Conservation (phyloP, 2,113 vertebrate genomes). For the Heterochromis multidens region DNA sequence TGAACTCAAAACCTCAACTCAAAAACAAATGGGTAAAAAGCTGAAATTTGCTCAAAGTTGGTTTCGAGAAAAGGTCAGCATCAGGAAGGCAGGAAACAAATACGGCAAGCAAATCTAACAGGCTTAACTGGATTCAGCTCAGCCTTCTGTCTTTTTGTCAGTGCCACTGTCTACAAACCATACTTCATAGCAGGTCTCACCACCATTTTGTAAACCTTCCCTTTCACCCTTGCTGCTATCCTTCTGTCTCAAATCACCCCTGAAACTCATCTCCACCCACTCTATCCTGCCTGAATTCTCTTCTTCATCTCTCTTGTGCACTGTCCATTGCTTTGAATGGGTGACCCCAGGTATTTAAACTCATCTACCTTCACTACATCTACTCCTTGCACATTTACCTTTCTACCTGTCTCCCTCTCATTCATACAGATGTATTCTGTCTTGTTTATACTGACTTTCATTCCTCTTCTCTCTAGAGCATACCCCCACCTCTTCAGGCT, state of each 20-base stretch:
- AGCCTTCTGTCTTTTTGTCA: not conserved
- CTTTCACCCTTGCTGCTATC: not conserved
- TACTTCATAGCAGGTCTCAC: not conserved
- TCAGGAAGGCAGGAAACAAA: not conserved
- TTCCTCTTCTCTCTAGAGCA: too few species aligned
- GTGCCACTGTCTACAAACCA: not conserved
- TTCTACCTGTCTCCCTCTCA: not conserved
- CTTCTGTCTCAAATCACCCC: not conserved
- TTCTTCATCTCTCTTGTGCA: rapidly evolving
- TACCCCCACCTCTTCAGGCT: too few species aligned
- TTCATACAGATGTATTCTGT: too few species aligned
- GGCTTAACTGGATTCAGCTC: not conserved
- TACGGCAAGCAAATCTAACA: not conserved
- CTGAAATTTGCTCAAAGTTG: not conserved
- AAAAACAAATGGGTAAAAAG: not conserved
- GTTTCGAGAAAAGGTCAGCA: not conserved
- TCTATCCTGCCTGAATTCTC: not conserved
- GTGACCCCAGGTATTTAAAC: not conserved
- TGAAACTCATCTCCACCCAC: not conserved
- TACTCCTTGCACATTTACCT: not conserved
- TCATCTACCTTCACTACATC: not conserved
- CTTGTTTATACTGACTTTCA: too few species aligned
- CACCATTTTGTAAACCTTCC: not conserved
- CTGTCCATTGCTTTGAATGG: not conserved
- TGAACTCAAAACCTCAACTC: not conserved